These are phyloP conservation scores for Acomys russatus DNA, from an alignment of 2,797 vertebrate genomes.

Conservation along the genomic window DNA sequence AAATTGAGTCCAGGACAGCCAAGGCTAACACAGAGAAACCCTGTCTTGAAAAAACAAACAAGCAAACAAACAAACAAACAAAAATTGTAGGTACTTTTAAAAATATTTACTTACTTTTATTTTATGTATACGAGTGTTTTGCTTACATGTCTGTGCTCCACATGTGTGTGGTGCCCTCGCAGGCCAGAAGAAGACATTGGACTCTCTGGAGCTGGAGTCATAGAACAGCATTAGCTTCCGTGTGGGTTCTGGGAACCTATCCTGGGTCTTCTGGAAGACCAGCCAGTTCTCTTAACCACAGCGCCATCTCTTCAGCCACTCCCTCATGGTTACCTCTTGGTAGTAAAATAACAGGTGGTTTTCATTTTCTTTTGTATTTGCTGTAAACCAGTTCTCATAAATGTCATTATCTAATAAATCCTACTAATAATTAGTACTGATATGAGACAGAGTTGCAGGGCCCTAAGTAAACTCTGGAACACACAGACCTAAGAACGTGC, in stretches of 20 bases:
- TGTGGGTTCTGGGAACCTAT: neutral
- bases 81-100: neutral
- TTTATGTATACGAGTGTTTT: neutral
- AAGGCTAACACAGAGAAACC: too few relatives aligned
- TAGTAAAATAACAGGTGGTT: constrained; percentile 12
- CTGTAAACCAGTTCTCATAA: constrained; percentile 38
- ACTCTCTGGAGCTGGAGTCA: neutral
- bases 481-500: neutral
- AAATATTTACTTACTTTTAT: neutral
- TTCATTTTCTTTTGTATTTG: constrained; percentile 12
- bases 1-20: too few relatives aligned
- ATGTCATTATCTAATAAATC: neutral
- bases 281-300: neutral
- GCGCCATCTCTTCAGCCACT: neutral
- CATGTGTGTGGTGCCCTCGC: neutral
- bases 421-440: neutral
- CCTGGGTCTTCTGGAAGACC: neutral
- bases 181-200: neutral
- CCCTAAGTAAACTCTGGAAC: neutral
- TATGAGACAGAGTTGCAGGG: neutral
- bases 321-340: neutral
- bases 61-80: too few relatives aligned
- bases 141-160: neutral
- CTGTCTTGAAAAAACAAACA: too few relatives aligned
- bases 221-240: neutral